Percentiles rank a stretch among this genome's conserved stretches.
phyloP scores from a whole-genome alignment of 2,888 invertebrate genomes.

The Ametastegia equiseti region DNA sequence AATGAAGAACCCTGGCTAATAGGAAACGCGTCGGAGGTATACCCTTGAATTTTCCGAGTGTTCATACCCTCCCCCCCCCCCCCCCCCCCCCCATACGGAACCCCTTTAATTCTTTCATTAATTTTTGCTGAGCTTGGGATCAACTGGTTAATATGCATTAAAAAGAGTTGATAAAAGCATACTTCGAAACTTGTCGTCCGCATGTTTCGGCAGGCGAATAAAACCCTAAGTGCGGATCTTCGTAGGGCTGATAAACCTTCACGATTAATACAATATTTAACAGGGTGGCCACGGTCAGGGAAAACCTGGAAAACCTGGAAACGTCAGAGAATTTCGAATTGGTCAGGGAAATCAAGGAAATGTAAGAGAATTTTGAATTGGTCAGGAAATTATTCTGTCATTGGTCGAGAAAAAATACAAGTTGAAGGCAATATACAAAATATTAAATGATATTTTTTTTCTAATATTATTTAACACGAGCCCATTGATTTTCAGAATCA shows the following conservation, averaged over 20 bases:
- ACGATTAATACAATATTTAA: no score
- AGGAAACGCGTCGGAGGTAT: conserved; percentile 72
- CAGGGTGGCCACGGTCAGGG: no score
- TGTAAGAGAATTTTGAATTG: no score
- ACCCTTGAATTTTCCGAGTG: conserved; percentile 67
- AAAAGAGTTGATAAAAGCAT: conserved; percentile 71
- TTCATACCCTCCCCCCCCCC: conserved; percentile 48
- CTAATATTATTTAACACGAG: no score
- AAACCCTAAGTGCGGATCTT: conserved; percentile 12
- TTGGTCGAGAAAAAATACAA: no score
- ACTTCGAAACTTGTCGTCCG: conserved; percentile 59
- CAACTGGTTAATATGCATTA: conserved; percentile 74
- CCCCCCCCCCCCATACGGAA: not conserved
- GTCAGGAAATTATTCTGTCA: no score
- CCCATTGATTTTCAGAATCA: no score
- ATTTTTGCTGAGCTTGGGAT: conserved; percentile 72
- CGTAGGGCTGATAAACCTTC: conserved; percentile 16
- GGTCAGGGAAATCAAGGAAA: no score
- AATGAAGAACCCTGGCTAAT: conserved; percentile 71
- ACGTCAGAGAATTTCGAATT: no score
- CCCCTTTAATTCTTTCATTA: conserved; percentile 67
- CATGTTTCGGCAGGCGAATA: not conserved
- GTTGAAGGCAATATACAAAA: no score
- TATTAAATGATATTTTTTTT: no score
- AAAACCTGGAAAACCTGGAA: no score